Evolutionary conservation across 2,888 invertebrate species (phyloP).

Genomic region (Patella caerulea): DNA sequence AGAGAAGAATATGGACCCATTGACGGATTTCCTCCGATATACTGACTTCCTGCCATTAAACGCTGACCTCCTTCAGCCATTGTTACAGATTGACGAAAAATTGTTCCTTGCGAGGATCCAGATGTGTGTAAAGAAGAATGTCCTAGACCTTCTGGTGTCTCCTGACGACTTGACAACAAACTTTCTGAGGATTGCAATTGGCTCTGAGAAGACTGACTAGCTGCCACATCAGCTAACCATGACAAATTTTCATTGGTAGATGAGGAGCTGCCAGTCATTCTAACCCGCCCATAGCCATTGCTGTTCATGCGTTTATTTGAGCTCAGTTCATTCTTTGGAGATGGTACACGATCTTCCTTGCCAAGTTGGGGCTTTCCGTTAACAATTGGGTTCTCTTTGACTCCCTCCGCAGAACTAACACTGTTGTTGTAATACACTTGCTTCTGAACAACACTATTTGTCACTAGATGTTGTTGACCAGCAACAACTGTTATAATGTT

Average conservation of each 20-base stretch:
- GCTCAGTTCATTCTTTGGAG: constrained; percentile 39
- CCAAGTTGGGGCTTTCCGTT: background rate
- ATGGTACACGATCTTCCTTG: background rate
- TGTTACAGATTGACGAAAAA: constrained; percentile 55
- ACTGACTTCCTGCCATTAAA: constrained; percentile 31
- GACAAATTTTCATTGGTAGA: constrained; percentile 46
- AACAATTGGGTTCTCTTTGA: background rate
- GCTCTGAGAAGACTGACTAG: constrained; percentile 31
- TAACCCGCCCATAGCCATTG: constrained; percentile 57
- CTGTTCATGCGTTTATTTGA: constrained; percentile 55
- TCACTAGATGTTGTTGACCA: background rate
- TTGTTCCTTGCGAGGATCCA: constrained; percentile 43
- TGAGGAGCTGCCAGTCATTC: constrained; percentile 56
- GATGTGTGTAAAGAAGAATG: constrained; percentile 30
- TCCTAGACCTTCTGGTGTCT: background rate
- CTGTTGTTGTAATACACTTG: background rate
- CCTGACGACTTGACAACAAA: constrained; percentile 12
- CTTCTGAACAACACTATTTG: background rate
- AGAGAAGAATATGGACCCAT: constrained; percentile 40
- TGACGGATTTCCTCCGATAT: constrained; percentile 21
- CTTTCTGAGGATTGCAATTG: constrained; percentile 9
- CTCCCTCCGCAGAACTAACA: background rate
- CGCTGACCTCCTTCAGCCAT: constrained; percentile 47
- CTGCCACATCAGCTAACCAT: constrained; percentile 49
- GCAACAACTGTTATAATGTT: background rate